These are phyloP conservation scores for Pelosia muscerda DNA, from an alignment of 2,888 invertebrate species.

Conservation along the genomic window DNA sequence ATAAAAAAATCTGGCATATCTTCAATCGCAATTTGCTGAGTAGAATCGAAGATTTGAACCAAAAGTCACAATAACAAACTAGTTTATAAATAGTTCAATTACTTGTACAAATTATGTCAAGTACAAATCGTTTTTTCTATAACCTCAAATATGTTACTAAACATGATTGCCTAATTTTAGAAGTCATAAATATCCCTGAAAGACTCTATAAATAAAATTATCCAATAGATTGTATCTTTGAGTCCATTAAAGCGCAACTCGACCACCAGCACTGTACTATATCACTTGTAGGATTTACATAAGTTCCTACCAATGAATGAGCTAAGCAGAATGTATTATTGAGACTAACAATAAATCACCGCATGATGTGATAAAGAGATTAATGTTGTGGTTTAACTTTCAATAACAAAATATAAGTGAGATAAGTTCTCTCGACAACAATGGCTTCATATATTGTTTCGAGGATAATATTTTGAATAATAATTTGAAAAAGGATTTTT, in stretches of 20 bases:
- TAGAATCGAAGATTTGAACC: too few relatives aligned
- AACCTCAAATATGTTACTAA: neutral
- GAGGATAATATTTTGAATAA: too few relatives aligned
- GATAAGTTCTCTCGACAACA: neutral
- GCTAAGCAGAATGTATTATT: neutral
- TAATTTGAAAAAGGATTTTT: too few relatives aligned
- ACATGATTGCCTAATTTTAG: slow-evolving; percentile 1
- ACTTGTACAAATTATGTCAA: neutral
- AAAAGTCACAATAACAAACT: too few relatives aligned
- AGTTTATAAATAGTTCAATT: too few relatives aligned
- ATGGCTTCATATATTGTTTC: neutral
- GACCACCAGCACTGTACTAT: neutral
- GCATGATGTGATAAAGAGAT: neutral
- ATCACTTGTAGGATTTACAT: slow-evolving; percentile 2
- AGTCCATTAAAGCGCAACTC: neutral
- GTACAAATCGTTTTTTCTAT: neutral
- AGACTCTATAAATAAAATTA: neutral
- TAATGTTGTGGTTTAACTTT: neutral
- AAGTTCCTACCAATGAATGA: neutral
- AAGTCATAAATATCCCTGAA: neutral
- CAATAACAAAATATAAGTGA: neutral
- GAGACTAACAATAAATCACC: slow-evolving; percentile 4
- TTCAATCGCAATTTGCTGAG: too few relatives aligned
- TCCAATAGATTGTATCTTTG: neutral
- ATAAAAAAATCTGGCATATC: too few relatives aligned